Evolutionary conservation across 1,140 invertebrate genomes (phyloP).

Genomic region (Marisa cornuarietis): DNA sequence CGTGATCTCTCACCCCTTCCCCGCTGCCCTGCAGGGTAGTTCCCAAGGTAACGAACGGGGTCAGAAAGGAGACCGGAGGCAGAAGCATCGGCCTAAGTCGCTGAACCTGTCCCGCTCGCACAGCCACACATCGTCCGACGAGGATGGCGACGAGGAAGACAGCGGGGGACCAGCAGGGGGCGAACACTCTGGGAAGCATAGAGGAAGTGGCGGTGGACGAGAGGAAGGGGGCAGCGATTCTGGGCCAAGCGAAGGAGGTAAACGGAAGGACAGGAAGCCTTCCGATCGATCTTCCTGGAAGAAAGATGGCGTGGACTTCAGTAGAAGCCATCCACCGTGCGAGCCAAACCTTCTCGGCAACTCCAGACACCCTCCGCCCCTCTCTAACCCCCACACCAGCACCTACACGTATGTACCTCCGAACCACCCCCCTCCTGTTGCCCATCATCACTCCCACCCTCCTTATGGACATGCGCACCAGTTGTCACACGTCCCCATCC

Average conservation of each 20-base stretch:
- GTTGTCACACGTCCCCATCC: not conserved
- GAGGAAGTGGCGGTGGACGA: not conserved
- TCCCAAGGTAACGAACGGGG: slow-evolving; percentile 1
- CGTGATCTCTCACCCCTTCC: not conserved
- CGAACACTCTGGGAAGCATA: not conserved
- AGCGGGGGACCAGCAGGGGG: not conserved
- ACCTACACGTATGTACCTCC: not conserved
- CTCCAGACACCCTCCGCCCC: not conserved
- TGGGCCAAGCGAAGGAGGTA: not conserved
- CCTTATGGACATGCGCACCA: not conserved
- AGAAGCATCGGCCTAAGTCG: slow-evolving; percentile 56
- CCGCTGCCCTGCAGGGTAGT: slow-evolving; percentile 30
- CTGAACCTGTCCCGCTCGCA: slow-evolving; percentile 54
- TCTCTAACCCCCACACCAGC: not conserved
- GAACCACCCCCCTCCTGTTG: slow-evolving; percentile 41
- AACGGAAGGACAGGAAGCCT: not conserved
- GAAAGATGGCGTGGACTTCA: too few species aligned
- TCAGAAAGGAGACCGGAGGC: slow-evolving; percentile 20
- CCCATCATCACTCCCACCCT: slow-evolving; percentile 43
- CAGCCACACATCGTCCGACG: slow-evolving; percentile 59
- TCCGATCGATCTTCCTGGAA: too few species aligned
- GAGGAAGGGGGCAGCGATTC: not conserved
- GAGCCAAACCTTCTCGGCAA: not conserved
- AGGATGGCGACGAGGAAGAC: slow-evolving; percentile 39
- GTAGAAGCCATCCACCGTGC: too few species aligned